Evolutionary conservation across 2,113 vertebrate species (phyloP).

Genomic region (Leptobrachium ailaonicum): DNA sequence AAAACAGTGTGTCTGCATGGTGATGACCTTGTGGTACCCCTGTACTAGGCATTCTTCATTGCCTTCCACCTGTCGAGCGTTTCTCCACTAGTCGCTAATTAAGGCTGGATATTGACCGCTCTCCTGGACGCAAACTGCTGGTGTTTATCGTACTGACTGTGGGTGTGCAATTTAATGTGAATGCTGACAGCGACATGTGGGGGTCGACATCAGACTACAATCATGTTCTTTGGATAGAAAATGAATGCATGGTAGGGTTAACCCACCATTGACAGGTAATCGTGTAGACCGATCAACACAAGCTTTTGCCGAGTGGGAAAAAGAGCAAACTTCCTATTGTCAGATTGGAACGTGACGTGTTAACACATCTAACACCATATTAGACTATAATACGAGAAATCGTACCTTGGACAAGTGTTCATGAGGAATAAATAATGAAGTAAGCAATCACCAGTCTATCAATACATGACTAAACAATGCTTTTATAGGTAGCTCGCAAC

Average conservation of each 20-base stretch:
- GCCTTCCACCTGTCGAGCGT: slow-evolving; percentile 8
- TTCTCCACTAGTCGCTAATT: slow-evolving; percentile 7
- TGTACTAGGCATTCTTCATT: slow-evolving; percentile 2
- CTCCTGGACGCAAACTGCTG: slow-evolving; percentile 13
- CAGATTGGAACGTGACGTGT: too few species aligned
- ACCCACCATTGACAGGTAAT: neutral
- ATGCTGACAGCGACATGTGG: neutral
- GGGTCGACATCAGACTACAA: slow-evolving; percentile 9
- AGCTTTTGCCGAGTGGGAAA: neutral
- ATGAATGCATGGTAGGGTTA: neutral
- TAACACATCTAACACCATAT: too few species aligned
- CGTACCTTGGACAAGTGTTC: too few species aligned
- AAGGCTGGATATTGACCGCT: slow-evolving; percentile 24
- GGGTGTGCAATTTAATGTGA: slow-evolving; percentile 12
- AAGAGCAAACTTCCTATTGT: neutral
- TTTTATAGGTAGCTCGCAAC: too few species aligned
- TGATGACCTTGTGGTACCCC: slow-evolving; percentile 11
- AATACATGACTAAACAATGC: too few species aligned
- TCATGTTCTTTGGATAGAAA: neutral
- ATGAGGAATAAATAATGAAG: too few species aligned
- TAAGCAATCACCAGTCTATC: too few species aligned
- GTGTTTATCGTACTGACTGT: slow-evolving; percentile 29
- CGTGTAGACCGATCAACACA: neutral
- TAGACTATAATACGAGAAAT: too few species aligned
- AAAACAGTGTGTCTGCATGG: too few species aligned